These are phyloP conservation scores for Mesorhabditis sp. DNA, from an alignment of 2,888 invertebrate species.

Conservation along the genomic window DNA sequence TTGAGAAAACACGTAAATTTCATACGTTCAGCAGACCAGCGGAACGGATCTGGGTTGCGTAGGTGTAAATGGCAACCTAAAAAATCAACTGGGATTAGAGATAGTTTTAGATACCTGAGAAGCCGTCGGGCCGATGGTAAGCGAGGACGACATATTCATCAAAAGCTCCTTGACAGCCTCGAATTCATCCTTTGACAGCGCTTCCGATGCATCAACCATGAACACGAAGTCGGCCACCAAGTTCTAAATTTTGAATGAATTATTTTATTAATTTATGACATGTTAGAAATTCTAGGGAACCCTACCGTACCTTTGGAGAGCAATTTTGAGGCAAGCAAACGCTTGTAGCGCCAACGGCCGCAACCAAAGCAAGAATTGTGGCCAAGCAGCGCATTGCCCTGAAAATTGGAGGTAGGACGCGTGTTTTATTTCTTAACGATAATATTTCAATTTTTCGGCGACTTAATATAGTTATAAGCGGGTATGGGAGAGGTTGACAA, in stretches of 20 bases:
- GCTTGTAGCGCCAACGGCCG: background rate
- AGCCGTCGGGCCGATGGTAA: background rate
- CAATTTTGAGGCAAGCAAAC: background rate
- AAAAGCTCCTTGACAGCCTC: background rate
- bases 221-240: constrained; percentile 24
- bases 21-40: background rate
- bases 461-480: too few relatives aligned
- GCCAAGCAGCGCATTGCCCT: background rate
- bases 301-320: background rate
- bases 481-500: too few relatives aligned
- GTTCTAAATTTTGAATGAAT: constrained; percentile 16
- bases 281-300: too few relatives aligned
- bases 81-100: background rate
- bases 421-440: background rate
- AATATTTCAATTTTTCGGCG: background rate
- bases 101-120: background rate
- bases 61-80: background rate
- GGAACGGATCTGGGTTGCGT: background rate
- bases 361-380: background rate
- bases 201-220: constrained; percentile 21
- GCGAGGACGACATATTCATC: background rate
- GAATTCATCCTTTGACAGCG: background rate
- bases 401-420: background rate
- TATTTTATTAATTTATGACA: background rate
- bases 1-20: too few relatives aligned